A percentile compares a stretch with the other conserved stretches of the same genome.
Evolutionary conservation across 1,140 invertebrate species (phyloP).

Genomic region (Brachionus rotundiformis): DNA sequence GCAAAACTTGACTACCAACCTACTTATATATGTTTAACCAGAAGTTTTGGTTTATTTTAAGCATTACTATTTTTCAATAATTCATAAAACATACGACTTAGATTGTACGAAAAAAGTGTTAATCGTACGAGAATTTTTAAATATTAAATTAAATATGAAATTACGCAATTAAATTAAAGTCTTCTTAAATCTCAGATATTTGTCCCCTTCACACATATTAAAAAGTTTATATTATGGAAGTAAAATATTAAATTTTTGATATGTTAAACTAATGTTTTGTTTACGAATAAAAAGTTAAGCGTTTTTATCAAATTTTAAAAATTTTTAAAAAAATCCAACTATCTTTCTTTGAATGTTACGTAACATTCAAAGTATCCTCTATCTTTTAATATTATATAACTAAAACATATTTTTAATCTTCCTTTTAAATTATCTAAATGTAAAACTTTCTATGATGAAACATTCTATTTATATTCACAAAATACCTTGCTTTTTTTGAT

Average conservation of each 20-base stretch:
- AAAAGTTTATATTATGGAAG: neutral
- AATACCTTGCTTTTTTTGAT: neutral
- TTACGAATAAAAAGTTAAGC: neutral
- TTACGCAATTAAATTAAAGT: neutral
- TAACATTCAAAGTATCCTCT: neutral
- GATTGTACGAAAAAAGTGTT: no score
- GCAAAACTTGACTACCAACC: neutral
- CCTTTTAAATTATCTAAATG: neutral
- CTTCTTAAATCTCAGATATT: neutral
- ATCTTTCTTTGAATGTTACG: neutral
- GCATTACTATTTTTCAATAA: no score
- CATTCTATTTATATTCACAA: neutral
- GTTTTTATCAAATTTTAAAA: neutral
- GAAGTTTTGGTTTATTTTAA: neutral
- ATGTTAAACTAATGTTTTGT: neutral
- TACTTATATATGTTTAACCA: neutral
- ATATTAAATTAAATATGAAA: neutral
- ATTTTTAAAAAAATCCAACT: neutral
- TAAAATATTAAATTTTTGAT: neutral
- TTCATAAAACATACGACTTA: no score
- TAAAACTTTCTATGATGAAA: neutral
- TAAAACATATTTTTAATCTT: neutral
- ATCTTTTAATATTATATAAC: neutral
- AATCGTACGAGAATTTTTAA: neutral
- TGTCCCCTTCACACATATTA: neutral